phyloP scores from a whole-genome alignment of 2,797 vertebrate genomes.

The Oreochromis grahami region DNA sequence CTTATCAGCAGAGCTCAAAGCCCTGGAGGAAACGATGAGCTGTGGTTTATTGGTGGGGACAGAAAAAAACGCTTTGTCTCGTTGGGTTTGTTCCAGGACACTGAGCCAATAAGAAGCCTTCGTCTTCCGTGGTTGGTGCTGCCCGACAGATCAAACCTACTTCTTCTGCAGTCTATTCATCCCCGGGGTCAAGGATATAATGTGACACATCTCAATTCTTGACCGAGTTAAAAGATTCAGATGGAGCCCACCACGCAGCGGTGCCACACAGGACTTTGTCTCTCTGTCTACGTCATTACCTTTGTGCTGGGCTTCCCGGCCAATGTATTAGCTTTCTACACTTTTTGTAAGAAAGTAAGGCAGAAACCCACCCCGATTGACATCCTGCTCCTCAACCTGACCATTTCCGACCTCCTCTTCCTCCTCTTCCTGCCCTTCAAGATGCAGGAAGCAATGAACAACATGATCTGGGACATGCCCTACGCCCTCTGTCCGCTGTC shows the following conservation, averaged over 20 bases:
- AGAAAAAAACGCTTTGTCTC: conserved; percentile 45
- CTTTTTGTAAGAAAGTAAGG: conserved; percentile 74
- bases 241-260: conserved; percentile 50
- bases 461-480: conserved; percentile 72
- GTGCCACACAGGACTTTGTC: conserved; percentile 64
- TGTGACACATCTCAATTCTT: conserved; percentile 32
- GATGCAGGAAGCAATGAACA: conserved; percentile 75
- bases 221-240: background rate
- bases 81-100: conserved; percentile 48
- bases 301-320: conserved; percentile 72
- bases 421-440: conserved; percentile 83
- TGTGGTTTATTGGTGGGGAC: conserved; percentile 51
- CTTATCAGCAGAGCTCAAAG: conserved; percentile 60
- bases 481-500: conserved; percentile 78
- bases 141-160: conserved; percentile 29
- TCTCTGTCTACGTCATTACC: conserved; percentile 77
- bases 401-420: conserved; percentile 83
- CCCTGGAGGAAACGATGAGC: conserved; percentile 50
- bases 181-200: conserved; percentile 11
- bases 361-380: conserved; percentile 77
- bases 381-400: conserved; percentile 83
- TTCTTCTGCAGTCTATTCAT: background rate
- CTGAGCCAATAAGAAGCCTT: conserved; percentile 48
- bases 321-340: conserved; percentile 73
- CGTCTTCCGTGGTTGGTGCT: conserved; percentile 1